A percentile compares a stretch with the other conserved stretches of the same genome.
These are phyloP conservation scores for Papio anubis DNA, from an alignment of 2,113 vertebrate species.

Conservation along the genomic window DNA sequence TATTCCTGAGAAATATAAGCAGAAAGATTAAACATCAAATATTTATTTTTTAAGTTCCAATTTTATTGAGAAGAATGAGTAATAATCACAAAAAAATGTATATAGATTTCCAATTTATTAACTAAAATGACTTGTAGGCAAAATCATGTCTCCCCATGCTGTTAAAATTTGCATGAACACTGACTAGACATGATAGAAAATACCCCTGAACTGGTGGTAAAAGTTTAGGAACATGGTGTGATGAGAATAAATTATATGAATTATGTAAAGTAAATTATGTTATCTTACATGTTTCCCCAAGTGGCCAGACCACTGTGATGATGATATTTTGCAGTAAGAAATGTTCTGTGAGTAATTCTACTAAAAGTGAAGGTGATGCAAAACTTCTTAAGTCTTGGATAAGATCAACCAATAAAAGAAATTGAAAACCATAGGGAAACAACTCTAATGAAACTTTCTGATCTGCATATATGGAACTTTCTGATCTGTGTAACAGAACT, in stretches of 20 bases:
- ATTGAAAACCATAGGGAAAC: not conserved
- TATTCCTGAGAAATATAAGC: not conserved
- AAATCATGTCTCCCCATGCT: not conserved
- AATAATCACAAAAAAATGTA: not conserved
- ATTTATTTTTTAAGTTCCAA: not conserved
- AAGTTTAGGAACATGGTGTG: not conserved
- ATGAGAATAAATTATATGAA: not conserved
- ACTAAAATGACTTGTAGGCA: not conserved
- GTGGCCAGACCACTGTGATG: not conserved
- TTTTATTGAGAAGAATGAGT: not conserved
- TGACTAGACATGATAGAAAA: not conserved
- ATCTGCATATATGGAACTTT: not conserved
- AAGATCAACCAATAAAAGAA: not conserved
- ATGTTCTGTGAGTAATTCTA: not conserved
- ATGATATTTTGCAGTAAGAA: not conserved
- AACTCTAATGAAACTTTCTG: not conserved
- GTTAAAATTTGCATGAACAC: not conserved
- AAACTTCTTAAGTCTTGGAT: conserved; percentile 2
- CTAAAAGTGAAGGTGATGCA: not conserved
- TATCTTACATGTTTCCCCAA: not conserved
- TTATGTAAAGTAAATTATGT: not conserved
- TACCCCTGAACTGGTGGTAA: not conserved
- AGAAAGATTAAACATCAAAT: not conserved
- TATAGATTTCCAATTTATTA: not conserved
- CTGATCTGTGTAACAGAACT: not conserved